These are phyloP conservation scores for Steinernema feltiae DNA, from an alignment of 1,140 invertebrate species.

Conservation along the genomic window DNA sequence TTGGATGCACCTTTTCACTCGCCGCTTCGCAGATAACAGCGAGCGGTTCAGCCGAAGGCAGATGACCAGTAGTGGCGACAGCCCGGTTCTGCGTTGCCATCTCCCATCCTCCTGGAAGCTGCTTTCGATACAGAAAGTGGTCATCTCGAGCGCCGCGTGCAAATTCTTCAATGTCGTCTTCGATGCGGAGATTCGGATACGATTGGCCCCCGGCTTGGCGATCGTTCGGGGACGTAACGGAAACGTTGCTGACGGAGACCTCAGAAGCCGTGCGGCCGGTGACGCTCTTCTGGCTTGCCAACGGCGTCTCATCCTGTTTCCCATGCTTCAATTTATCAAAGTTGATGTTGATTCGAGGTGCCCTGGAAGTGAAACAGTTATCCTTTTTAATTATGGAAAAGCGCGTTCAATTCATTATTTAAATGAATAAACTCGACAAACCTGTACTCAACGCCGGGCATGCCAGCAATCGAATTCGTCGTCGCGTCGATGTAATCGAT, in stretches of 20 bases:
- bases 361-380: background rate
- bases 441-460: background rate
- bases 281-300: background rate
- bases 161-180: background rate
- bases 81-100: background rate
- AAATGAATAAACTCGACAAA: background rate
- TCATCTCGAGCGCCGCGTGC: background rate
- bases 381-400: background rate
- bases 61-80: background rate
- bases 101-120: background rate
- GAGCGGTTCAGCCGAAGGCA: background rate
- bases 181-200: background rate
- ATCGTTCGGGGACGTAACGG: background rate
- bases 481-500: background rate
- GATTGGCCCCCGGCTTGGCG: background rate
- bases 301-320: background rate
- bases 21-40: background rate
- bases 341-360: conserved; percentile 5
- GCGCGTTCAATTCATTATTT: no score
- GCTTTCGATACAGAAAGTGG: background rate
- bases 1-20: background rate
- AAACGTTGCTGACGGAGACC: background rate
- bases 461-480: background rate
- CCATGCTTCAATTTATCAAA: background rate
- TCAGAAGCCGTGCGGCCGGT: background rate